Percentiles rank a stretch among this genome's conserved stretches.
Evolutionary conservation across 2,888 invertebrate genomes (phyloP).

Genomic region (Andrena trimmerana): DNA sequence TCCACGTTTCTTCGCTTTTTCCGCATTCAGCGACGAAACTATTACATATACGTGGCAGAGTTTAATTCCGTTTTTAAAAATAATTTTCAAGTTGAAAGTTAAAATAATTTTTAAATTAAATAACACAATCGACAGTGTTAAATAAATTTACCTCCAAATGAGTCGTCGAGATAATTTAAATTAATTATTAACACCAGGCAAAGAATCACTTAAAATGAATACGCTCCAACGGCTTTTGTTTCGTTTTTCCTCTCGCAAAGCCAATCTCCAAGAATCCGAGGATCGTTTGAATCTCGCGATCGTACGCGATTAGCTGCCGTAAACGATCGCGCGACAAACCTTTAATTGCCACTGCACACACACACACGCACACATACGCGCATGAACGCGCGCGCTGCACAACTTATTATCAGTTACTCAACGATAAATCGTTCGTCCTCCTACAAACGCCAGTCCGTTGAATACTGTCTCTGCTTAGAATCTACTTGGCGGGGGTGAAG

Average conservation of each 20-base stretch:
- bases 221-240: neutral
- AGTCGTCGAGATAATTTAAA: neutral
- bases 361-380: constrained; percentile 74
- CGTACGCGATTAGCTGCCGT: constrained; percentile 21
- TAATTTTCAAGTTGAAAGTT: too few species aligned
- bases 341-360: constrained; percentile 83
- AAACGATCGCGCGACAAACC: constrained; percentile 39
- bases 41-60: too few species aligned
- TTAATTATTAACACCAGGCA: neutral
- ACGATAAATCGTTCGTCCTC: constrained; percentile 80
- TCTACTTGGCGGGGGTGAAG: constrained; percentile 68
- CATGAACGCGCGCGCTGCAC: constrained; percentile 60
- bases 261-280: constrained; percentile 44
- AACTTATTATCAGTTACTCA: constrained; percentile 68
- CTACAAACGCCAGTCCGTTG: constrained; percentile 81
- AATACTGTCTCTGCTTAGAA: constrained; percentile 82
- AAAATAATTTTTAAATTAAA: neutral
- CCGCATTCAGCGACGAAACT: neutral
- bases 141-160: neutral
- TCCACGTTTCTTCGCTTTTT: neutral
- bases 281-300: constrained; percentile 16
- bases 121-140: neutral
- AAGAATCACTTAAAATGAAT: neutral
- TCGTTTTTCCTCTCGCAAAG: neutral
- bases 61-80: too few species aligned